Base-by-base conservation (phyloP, 2,113 vertebrate genomes). In the Pleuronectes platessa region DNA sequence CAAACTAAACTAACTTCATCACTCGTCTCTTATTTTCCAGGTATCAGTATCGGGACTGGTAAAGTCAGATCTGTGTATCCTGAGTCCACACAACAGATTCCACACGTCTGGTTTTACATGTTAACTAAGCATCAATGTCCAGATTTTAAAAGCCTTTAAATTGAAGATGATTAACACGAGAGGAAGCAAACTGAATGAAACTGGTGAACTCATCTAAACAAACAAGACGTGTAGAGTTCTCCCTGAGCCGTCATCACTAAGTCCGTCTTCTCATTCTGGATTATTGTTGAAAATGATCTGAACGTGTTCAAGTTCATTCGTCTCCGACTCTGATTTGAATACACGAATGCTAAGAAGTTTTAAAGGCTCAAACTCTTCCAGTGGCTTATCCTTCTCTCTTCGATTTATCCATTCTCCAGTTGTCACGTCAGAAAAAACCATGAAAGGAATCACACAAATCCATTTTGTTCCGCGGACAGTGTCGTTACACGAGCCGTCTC, bases 361-460 rank as follows among this genome's bases (percentile, higher is more conserved):
- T 58, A 83, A 76, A 78, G 24, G 79, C 76, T 88, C 86, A 85
- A 65, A 84, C 59, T 27, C 58, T 61, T 24, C 49, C 53, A 62
- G 60, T 58, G 75, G 74, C 70, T 86, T 70, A 84, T 86, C 78
- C 82, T 61, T 66, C 54, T 24, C 59, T 42, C 53, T 68, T 62
- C 68, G 64, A 80, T 68, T 76, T 31, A 84, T 67, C 63, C 65
- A 42, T 79, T 82, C 47, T 77, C 61, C 55, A 53, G 26, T 58
- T 74, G 82, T 68, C 79, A 73, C 15, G 79, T 81, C 59, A 55
- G 67, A 37, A 27, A 27, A 27, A 27, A 47, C n/a, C 12, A 9
- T 5, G 14, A 5, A 61, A 21, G 20, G n/a, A 18, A 37, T 72
- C 12, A n/a, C 59, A 53, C 31, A 71, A 80, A 84, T 71, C 63